Evolutionary conservation across 1,140 invertebrate genomes (phyloP), one percentile per base, ranked within the genome.

Genomic region (Chymomyza costata): DNA sequence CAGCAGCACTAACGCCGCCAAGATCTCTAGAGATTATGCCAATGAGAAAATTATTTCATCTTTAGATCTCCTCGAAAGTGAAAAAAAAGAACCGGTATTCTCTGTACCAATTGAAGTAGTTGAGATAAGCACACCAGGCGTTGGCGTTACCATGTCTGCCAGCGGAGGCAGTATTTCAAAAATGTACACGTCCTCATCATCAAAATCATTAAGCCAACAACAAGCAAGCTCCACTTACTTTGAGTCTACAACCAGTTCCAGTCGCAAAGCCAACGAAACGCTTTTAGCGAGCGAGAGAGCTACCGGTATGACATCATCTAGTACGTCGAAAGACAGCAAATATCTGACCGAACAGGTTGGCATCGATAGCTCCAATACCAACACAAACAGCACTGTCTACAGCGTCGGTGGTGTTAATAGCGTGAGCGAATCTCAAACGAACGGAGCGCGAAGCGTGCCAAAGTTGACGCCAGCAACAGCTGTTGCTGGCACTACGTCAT

Each of bases 231-330:
- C 54, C 63, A 71, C 49, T 7, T 76, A 76, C 47, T 73, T 67
- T 40, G 58, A 80, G 64, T 56, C 73, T 31, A 80, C 71, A 78
- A 78, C 73, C 66, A 78, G 71, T 78, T 80, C 73, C 28, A 78
- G 48, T 40, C 60, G 62, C 41, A 70, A 54, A 31, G 70, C 70
- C 39, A 76, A 62, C 51, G 71, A 71, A 61, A 80, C 52, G 66
- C 66, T 78, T 39, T 80, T 78, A 60, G 63, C 54, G 38, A 78
- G 73, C 60, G 73, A 80, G 73, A 73, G 73, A 73, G 63, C 78
- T 81, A 69, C 70, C 71, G 74, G 78, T 73, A 83, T 83, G 81
- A 83, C 81, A 83, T 83, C 81, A 83, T 83, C 55, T 40, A 69
- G 44, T 48, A 15, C 47, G 37, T 54, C 59, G 54, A 37, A 35